Conservation (phyloP, 2,113 vertebrate genomes). For the Cebidichthys violaceus region DNA sequence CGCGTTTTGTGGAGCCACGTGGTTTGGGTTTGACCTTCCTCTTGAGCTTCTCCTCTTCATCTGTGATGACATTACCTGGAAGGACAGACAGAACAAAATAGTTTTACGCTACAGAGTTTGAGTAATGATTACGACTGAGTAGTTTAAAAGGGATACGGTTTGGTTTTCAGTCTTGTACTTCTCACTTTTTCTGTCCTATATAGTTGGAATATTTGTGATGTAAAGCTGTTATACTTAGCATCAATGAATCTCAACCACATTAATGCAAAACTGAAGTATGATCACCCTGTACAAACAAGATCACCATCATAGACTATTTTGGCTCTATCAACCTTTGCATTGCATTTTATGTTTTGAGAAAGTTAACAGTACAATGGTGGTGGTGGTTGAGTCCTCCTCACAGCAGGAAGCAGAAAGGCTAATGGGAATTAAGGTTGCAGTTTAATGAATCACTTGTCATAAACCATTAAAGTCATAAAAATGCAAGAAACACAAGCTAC, state of each 20-base stretch:
- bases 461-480: background rate
- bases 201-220: background rate
- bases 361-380: background rate
- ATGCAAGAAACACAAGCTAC: background rate
- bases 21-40: constrained; percentile 67
- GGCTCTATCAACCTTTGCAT: background rate
- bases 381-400: background rate
- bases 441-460: background rate
- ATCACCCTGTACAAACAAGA: background rate
- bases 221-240: background rate
- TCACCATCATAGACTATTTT: background rate
- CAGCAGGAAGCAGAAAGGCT: background rate
- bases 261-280: background rate
- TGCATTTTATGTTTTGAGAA: background rate
- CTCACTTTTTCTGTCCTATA: background rate
- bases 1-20: constrained; percentile 20
- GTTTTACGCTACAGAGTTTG: background rate
- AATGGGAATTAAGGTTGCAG: background rate
- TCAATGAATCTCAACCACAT: background rate
- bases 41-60: constrained; percentile 54
- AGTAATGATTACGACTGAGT: background rate
- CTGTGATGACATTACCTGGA: constrained; percentile 58
- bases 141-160: background rate
- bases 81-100: background rate
- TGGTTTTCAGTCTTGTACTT: background rate